phyloP scores from a whole-genome alignment of 92 coral and sea anemone genomes.

The Porites divaricata region DNA sequence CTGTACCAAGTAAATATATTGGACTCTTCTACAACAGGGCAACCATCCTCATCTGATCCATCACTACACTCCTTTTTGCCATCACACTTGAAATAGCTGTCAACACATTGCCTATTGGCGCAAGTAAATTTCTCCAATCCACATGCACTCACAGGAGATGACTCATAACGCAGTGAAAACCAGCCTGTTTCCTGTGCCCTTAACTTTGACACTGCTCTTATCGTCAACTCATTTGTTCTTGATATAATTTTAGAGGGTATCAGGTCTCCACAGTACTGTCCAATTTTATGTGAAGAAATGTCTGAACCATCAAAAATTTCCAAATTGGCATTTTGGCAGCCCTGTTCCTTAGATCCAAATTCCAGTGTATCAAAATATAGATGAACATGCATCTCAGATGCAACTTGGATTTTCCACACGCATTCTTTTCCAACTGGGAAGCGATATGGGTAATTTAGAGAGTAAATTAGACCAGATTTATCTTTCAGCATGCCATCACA shows the following conservation, averaged over 20 bases:
- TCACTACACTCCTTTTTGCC: constrained; percentile 72
- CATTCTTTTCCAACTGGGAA: constrained; percentile 82
- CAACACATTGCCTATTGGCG: constrained; percentile 71
- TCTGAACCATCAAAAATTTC: constrained; percentile 81
- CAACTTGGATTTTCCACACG: constrained; percentile 90
- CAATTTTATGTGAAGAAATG: constrained; percentile 57
- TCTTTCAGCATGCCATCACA: constrained; percentile 70
- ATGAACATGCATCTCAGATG: constrained; percentile 65
- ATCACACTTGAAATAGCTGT: constrained; percentile 60
- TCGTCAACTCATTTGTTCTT: constrained; percentile 67
- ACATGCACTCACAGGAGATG: constrained; percentile 76
- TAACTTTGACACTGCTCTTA: constrained; percentile 67
- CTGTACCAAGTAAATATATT: constrained; percentile 75
- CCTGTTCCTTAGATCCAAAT: constrained; percentile 55
- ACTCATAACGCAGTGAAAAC: constrained; percentile 73
- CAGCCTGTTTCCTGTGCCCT: constrained; percentile 63
- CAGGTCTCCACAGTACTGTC: constrained; percentile 74
- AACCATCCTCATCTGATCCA: constrained; percentile 86
- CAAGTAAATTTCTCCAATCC: constrained; percentile 74
- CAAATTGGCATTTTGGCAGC: constrained; percentile 72
- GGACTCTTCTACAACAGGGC: constrained; percentile 65
- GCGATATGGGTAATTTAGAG: constrained; percentile 81
- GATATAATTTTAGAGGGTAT: constrained; percentile 69
- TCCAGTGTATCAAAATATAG: constrained; percentile 81
- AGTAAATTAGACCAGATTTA: constrained; percentile 73